Percentiles rank a stretch among this genome's conserved stretches.
Conservation (phyloP, 2,797 vertebrate species). For the Denticeps clupeoides region DNA sequence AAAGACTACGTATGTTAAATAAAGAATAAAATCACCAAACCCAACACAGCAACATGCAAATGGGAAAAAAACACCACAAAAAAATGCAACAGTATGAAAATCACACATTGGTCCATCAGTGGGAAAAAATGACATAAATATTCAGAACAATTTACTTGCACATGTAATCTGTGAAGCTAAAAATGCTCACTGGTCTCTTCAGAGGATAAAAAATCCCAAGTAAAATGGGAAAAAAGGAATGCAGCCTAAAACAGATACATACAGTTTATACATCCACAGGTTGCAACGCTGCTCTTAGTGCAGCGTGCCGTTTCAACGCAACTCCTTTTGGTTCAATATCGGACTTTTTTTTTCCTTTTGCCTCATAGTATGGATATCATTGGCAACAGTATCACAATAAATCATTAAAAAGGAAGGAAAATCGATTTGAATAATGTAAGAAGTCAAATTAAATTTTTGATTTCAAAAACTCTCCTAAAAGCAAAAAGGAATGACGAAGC, state of each 20-base stretch:
- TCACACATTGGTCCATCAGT: conserved; percentile 24
- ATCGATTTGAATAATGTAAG: conserved; percentile 1
- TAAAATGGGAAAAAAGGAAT: conserved; percentile 9
- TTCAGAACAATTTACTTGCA: conserved; percentile 5
- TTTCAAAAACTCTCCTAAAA: background rate
- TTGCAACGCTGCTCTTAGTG: conserved; percentile 41
- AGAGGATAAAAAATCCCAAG: conserved; percentile 18
- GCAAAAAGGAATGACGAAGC: conserved; percentile 3
- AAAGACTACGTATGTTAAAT: conserved; percentile 1
- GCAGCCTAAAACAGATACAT: conserved; percentile 18
- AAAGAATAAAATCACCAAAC: background rate
- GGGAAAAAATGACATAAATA: conserved; percentile 5
- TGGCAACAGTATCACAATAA: conserved; percentile 2
- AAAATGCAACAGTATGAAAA: conserved; percentile 2
- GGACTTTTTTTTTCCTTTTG: background rate
- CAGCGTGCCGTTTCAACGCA: background rate
- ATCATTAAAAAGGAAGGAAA: conserved; percentile 1
- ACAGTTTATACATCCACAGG: conserved; percentile 47
- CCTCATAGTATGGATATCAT: conserved; percentile 1
- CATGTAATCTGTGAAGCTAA: conserved; percentile 1
- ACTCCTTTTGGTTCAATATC: background rate
- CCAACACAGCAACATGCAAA: conserved; percentile 1
- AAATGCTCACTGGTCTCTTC: conserved; percentile 16
- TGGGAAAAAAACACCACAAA: conserved; percentile 1
- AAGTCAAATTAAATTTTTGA: conserved; percentile 1